Evolutionary conservation across 2,797 vertebrate species (phyloP).

Genomic region (Catharus ustulatus): DNA sequence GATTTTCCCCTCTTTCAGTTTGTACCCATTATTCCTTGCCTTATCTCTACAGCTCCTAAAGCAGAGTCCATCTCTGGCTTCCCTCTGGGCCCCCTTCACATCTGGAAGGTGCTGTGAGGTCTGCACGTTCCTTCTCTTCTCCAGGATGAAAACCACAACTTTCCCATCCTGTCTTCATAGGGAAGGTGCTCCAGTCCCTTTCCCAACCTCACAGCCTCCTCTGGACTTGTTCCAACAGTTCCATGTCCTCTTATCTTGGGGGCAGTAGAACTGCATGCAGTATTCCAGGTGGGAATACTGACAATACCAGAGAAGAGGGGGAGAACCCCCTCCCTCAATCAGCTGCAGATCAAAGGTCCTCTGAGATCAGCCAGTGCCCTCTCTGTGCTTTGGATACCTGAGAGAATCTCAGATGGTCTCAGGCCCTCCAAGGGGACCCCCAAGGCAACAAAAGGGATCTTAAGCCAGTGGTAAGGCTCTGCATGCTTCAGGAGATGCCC

Average conservation of each 20-base stretch:
- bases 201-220: not conserved
- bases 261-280: not conserved
- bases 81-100: not conserved
- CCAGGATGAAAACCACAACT: not conserved
- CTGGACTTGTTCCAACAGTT: not conserved
- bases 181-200: not conserved
- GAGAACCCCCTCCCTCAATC: not conserved
- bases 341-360: not conserved
- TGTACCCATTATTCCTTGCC: not conserved
- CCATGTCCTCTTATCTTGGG: not conserved
- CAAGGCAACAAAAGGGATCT: not conserved
- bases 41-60: not conserved
- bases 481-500: not conserved
- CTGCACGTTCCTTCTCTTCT: not conserved
- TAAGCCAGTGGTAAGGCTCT: not conserved
- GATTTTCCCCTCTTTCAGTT: not conserved
- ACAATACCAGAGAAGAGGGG: not conserved
- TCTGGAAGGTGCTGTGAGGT: not conserved
- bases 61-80: not conserved
- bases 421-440: accelerated
- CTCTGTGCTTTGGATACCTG: not conserved
- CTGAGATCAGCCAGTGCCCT: not conserved
- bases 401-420: not conserved
- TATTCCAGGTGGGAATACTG: not conserved
- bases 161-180: not conserved